Evolutionary conservation across 2,888 invertebrate species (phyloP), one percentile per base, ranked within the genome.

Genomic region (Plagodis dolabraria): DNA sequence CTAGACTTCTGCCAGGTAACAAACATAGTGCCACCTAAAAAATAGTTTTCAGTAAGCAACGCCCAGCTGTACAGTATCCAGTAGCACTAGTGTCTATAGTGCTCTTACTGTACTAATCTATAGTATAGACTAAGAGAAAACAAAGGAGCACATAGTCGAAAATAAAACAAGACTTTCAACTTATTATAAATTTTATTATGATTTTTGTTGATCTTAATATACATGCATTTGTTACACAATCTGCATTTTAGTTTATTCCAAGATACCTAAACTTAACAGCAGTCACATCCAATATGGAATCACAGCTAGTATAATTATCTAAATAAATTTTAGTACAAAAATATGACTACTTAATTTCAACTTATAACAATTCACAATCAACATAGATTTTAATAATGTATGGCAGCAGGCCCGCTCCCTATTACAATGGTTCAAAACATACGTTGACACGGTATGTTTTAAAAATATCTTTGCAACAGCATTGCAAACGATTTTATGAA

Each of bases 141-240:
- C 4, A 22, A 22, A 22, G 22, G 22, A 22, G 22, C 22, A 22
- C 4, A 22, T 22, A 47, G 8, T 6, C 12, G n/a, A 42, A 51
- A 44, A 44, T 43, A 42, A 50, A 53, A 43, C 10, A 75, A 75
- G 74, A 68, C 65, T 63, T 56, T 47, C n/a, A 9, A 40, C 38
- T 36, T 33, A 44, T 44, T 44, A 47, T 54, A 45, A 22, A 22
- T 22, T 22, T 22, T 22, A 22, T 22, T 22, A 22, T 22, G 22
- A 22, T 22, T n/a, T n/a, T n/a, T 60, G 48, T 45, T 54, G 0
- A 49, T 33, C 50, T 46, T 43, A 59, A 49, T 50, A 53, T 47
- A 53, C 35, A 53, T 9, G 33, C 33, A 52, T 47, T 9, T 56
- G 45, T 50, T 47, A 42, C 50, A 47, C 6, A 42, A 52, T 11